phyloP scores from a whole-genome alignment of 1,140 invertebrate genomes.

The Caenorhabditis latens region DNA sequence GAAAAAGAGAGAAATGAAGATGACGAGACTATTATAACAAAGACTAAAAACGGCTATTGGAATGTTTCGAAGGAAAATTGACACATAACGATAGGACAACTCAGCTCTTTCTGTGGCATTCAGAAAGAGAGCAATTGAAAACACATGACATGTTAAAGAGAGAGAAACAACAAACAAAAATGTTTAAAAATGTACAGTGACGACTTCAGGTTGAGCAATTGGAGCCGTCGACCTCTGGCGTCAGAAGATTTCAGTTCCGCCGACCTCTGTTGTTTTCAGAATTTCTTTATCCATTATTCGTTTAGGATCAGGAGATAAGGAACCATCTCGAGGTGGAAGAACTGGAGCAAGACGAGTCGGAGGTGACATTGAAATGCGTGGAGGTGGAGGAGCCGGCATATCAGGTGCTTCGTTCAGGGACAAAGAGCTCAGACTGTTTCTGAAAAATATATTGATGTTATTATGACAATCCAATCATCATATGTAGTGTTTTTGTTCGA shows the following conservation, averaged over 20 bases:
- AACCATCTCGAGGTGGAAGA: not conserved
- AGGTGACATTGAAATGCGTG: conserved; percentile 8
- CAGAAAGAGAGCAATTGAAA: not conserved
- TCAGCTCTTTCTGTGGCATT: not conserved
- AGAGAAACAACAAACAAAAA: not conserved
- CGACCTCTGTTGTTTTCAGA: not conserved
- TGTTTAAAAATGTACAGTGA: conserved; percentile 30
- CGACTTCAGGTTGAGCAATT: not conserved
- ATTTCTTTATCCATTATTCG: conserved; percentile 2
- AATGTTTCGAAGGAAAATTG: conserved; percentile 30
- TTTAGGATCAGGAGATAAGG: not conserved
- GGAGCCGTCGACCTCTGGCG: conserved; percentile 21
- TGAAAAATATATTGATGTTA: not conserved
- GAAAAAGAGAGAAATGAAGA: not conserved
- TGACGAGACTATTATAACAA: conserved; percentile 1
- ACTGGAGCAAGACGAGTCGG: conserved; percentile 22
- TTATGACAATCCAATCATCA: too few species aligned
- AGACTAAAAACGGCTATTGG: conserved; percentile 21
- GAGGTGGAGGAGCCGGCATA: conserved; percentile 31
- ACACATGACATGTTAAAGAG: conserved; percentile 14
- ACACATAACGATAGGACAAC: conserved; percentile 11
- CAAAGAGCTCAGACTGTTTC: conserved; percentile 23
- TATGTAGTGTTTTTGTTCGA: too few species aligned
- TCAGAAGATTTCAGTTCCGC: conserved; percentile 34
- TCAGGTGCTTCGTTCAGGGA: conserved; percentile 22